These are phyloP conservation scores for Oscheius sp. DNA, from an alignment of 2,888 invertebrate species.

Conservation along the genomic window DNA sequence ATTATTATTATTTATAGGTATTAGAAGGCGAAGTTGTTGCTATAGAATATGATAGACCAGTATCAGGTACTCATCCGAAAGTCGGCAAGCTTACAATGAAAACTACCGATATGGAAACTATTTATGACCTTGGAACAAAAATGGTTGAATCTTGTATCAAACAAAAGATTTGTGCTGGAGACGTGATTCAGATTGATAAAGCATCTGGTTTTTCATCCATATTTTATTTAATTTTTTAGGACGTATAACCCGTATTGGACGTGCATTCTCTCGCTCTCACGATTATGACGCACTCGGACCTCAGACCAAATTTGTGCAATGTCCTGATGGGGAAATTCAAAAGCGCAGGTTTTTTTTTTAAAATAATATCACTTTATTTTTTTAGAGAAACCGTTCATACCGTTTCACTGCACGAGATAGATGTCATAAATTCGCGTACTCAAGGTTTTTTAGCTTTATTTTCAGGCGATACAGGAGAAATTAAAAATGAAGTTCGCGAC, in stretches of 20 bases:
- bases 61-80: constrained; percentile 79
- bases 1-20: constrained; percentile 77
- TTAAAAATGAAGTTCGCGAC: constrained; percentile 94
- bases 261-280: constrained; percentile 92
- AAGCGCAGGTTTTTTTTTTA: constrained; percentile 76
- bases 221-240: constrained; percentile 37
- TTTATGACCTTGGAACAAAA: constrained; percentile 90
- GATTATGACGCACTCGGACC: constrained; percentile 96
- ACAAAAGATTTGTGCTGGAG: constrained; percentile 80
- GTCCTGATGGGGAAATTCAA: constrained; percentile 97
- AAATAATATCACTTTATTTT: not conserved
- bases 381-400: constrained; percentile 92
- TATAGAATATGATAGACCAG: constrained; percentile 92
- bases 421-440: constrained; percentile 96
- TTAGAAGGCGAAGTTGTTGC: constrained; percentile 99
- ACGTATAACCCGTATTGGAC: constrained; percentile 73
- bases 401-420: constrained; percentile 97
- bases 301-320: constrained; percentile 87
- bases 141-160: constrained; percentile 74
- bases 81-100: constrained; percentile 86
- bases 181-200: constrained; percentile 97
- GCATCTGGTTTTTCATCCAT: constrained; percentile 80
- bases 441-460: constrained; percentile 92
- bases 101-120: constrained; percentile 99
- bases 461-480: constrained; percentile 98